Conservation (phyloP, 2,797 vertebrate species). For the Zonotrichia albicollis region DNA sequence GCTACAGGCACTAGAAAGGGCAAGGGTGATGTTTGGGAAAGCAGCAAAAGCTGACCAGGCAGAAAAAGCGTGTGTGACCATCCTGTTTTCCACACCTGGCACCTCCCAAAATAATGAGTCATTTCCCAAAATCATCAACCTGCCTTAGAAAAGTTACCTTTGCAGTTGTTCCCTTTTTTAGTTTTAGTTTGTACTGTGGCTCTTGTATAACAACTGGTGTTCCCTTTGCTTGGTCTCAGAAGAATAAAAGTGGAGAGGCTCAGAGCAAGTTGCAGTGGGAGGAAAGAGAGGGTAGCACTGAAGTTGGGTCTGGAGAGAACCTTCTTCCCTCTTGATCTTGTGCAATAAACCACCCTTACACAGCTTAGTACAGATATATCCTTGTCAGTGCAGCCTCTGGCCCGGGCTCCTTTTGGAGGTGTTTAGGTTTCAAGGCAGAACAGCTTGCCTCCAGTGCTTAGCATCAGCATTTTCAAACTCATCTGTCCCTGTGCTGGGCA, state of each 20-base stretch:
- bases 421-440: neutral
- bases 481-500: neutral
- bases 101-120: neutral
- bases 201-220: accelerated
- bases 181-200: neutral
- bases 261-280: neutral
- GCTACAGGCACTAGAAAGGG: neutral
- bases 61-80: neutral
- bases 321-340: neutral
- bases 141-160: neutral
- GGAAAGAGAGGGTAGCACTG: neutral
- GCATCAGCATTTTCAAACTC: neutral
- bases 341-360: neutral
- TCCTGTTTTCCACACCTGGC: neutral
- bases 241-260: neutral
- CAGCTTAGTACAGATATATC: neutral
- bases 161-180: neutral
- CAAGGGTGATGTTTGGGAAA: neutral
- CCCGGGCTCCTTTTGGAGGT: neutral
- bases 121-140: neutral
- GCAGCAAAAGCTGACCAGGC: neutral
- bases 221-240: neutral
- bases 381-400: neutral
- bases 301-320: neutral
- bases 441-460: neutral